Evolutionary conservation across 2,113 vertebrate genomes (phyloP).

Genomic region (Tretioscincus oriximinensis): DNA sequence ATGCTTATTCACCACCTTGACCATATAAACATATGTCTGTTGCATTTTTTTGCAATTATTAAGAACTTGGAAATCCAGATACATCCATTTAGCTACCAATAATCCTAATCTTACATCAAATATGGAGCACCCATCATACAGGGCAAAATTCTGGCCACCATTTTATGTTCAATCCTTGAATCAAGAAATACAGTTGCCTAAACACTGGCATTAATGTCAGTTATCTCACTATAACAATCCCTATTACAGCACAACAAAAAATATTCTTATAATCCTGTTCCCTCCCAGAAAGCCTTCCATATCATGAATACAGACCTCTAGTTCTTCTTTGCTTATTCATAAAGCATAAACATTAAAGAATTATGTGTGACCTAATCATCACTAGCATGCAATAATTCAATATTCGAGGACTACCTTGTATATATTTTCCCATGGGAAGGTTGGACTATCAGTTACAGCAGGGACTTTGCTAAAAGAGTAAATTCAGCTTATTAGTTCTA

Average conservation of each 20-base stretch:
- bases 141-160: neutral
- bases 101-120: neutral
- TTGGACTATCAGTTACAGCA: neutral
- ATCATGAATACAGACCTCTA: constrained; percentile 17
- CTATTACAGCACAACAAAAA: neutral
- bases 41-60: neutral
- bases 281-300: constrained; percentile 14
- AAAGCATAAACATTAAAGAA: constrained; percentile 16
- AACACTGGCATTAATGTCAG: neutral
- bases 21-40: neutral
- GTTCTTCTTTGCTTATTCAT: constrained; percentile 2
- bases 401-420: neutral
- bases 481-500: neutral
- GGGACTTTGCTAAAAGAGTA: neutral
- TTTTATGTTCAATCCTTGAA: neutral
- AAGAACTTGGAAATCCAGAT: neutral
- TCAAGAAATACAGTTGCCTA: neutral
- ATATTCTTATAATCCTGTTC: neutral
- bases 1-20: neutral
- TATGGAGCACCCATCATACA: neutral
- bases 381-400: neutral
- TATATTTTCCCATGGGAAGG: constrained; percentile 13
- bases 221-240: neutral
- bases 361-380: neutral
- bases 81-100: no score